Base-by-base conservation (phyloP, 1,140 invertebrate species). In the Leptonema lineaticorne region DNA sequence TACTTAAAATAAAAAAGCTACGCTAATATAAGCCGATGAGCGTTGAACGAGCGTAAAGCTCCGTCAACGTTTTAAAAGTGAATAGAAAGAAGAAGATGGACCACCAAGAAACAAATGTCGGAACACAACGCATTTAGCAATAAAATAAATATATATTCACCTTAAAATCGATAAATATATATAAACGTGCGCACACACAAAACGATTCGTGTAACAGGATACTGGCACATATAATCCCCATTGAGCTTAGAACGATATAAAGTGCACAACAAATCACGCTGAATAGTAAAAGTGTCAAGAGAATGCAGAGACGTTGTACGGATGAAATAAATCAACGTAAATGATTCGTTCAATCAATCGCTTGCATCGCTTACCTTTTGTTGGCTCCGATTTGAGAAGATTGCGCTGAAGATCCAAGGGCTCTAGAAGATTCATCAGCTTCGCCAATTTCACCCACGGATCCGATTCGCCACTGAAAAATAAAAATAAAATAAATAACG, bases 401-500 rank as follows among this genome's bases (percentile, higher is more conserved):
- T 81, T 76, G 7, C 81, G 77, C 67, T 85, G 82, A 72, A 86
- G 85, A 70, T 89, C 85, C 26, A 91, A 78, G 74, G 85, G 84
- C 77, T 89, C 87, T 69, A 92, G 77, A 41, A 88, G 82, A 75
- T 91, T 90, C 76, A 93, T 91, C 68, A 94, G 81, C 26, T 86
- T 85, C 14, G 92, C 92, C 46, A 93, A 78, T 76, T 88, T 85
- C 70, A 83, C 86, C 92, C 92, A 94, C 1, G 90, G 88, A 79
- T 93, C 91, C 67, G 88, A 87, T 56, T 88, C 80, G 27, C 85
- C 85, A 63, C 92, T 94, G 80, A 30, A 83, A 78, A 69, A 72
- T 78, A 75, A 75, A 76, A 74, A 76, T 75, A 29, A 75, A 58
- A 53, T 67, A n/a, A n/a, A n/a, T n/a, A n/a, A n/a, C n/a, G n/a